Conservation (phyloP, 2,888 invertebrate genomes). For the Thelaira solivaga region DNA sequence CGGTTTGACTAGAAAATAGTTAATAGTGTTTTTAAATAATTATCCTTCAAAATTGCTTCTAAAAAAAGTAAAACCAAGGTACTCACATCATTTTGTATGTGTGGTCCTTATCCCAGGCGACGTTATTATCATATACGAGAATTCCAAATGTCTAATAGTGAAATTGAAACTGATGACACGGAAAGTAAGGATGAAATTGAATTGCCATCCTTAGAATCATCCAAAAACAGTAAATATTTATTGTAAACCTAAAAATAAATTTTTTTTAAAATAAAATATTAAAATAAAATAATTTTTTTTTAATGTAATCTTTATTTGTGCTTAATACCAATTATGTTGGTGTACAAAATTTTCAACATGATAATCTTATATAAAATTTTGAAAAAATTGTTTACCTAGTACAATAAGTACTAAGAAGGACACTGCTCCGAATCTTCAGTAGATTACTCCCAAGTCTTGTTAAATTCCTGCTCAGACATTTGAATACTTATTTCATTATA, state of each 20-base stretch:
- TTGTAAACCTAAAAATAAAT: background rate
- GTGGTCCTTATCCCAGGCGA: constrained; percentile 72
- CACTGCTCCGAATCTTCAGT: no score
- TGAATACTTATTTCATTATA: no score
- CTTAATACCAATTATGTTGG: no score
- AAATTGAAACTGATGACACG: constrained; percentile 70
- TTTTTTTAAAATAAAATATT: background rate
- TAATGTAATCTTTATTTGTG: no score
- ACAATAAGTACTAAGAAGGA: no score
- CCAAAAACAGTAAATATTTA: constrained; percentile 21
- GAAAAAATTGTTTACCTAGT: no score
- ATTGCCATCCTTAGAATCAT: constrained; percentile 27
- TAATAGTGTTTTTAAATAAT: constrained; percentile 4
- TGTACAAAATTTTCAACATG: no score
- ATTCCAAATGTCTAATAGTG: constrained; percentile 70
- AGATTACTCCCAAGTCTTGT: no score
- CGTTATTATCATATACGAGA: constrained; percentile 72
- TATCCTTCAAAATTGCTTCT: constrained; percentile 74
- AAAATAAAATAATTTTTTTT: background rate
- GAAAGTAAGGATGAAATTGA: constrained; percentile 68
- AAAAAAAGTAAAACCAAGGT: constrained; percentile 68
- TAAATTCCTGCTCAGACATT: no score
- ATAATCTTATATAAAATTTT: no score
- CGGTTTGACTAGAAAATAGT: background rate
- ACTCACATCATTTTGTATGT: constrained; percentile 73